phyloP scores from a whole-genome alignment of 2,888 invertebrate genomes.

The Tethea ocularis region DNA sequence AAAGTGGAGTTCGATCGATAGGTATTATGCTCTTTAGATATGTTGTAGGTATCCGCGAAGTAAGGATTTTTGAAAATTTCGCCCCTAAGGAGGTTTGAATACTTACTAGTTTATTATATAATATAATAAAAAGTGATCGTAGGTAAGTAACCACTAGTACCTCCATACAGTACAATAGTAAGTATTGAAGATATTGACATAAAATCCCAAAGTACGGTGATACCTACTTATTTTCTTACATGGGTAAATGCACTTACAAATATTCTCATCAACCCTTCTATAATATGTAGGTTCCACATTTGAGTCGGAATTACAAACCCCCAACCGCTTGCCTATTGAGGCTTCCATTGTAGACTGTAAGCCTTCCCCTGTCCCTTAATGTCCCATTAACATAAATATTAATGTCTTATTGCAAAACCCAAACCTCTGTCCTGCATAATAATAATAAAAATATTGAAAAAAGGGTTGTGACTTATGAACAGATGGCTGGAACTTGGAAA shows the following conservation, averaged over 20 bases:
- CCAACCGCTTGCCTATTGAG: not conserved
- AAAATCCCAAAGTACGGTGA: too few relatives aligned
- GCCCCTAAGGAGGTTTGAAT: too few relatives aligned
- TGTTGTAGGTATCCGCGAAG: too few relatives aligned
- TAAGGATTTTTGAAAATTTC: too few relatives aligned
- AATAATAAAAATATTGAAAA: slow-evolving; percentile 6
- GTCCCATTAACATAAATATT: slow-evolving; percentile 1
- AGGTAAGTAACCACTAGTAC: too few relatives aligned
- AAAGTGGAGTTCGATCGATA: too few relatives aligned
- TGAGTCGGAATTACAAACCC: not conserved
- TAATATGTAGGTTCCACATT: not conserved
- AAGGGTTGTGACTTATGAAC: slow-evolving; percentile 4
- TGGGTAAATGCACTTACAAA: not conserved
- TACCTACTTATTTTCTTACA: too few relatives aligned
- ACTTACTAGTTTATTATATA: too few relatives aligned
- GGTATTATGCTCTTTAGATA: too few relatives aligned
- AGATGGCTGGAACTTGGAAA: slow-evolving; percentile 1
- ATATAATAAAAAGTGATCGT: too few relatives aligned
- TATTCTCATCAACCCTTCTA: not conserved
- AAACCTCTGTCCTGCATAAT: slow-evolving; percentile 4
- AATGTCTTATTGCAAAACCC: slow-evolving; percentile 4
- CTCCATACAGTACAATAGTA: too few relatives aligned
- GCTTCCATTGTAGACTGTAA: slow-evolving; percentile 1
- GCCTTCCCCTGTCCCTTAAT: slow-evolving; percentile 3
- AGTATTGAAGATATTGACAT: too few relatives aligned